Conservation (phyloP, 2,797 vertebrate species). For the Pangasius krempfi region DNA sequence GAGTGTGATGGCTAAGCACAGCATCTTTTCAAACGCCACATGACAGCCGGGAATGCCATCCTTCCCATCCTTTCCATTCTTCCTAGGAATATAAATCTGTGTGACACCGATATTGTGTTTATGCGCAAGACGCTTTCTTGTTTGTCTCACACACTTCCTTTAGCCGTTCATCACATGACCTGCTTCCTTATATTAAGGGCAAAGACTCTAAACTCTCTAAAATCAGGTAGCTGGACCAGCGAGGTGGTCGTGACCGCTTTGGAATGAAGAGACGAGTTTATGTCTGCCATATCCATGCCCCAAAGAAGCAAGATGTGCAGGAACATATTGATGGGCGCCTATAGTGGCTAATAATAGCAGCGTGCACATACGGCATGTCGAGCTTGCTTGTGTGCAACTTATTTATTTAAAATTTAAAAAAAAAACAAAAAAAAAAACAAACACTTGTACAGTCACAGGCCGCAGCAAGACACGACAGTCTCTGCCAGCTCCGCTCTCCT, state of each 20-base stretch:
- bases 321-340: constrained; percentile 76
- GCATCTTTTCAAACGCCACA: background rate
- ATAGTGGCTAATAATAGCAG: constrained; percentile 81
- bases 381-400: constrained; percentile 75
- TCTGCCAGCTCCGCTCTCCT: constrained; percentile 67
- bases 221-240: constrained; percentile 58
- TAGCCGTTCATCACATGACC: background rate
- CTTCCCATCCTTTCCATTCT: background rate
- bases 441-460: constrained; percentile 65
- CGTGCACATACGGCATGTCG: constrained; percentile 70
- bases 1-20: no score
- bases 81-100: background rate
- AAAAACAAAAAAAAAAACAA: constrained; percentile 9
- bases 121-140: no score
- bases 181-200: background rate
- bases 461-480: constrained; percentile 60
- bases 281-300: constrained; percentile 70
- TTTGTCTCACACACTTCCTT: background rate
- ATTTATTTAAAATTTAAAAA: constrained; percentile 23
- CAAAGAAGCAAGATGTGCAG: constrained; percentile 67
- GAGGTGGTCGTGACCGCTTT: constrained; percentile 67
- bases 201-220: background rate
- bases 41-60: background rate
- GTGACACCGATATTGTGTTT: background rate
- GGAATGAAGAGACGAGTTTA: constrained; percentile 73